Percentiles rank a stretch among this genome's conserved stretches.
Evolutionary conservation across 2,113 vertebrate genomes (phyloP).

Genomic region (Chionodraco myersi): DNA sequence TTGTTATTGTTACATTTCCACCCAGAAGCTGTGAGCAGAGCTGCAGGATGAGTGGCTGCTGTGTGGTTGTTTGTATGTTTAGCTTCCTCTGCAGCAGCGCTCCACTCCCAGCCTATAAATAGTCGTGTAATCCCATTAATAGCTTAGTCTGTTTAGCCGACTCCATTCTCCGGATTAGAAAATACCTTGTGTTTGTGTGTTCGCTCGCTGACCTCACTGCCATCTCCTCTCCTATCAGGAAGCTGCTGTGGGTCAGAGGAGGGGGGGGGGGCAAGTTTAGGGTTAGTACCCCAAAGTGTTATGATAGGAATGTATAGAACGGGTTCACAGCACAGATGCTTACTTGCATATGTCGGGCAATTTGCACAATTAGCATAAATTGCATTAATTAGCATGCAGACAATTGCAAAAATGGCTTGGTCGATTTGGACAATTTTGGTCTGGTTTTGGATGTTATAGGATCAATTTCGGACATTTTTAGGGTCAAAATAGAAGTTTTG

Average conservation of each 20-base stretch:
- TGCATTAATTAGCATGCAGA: too few species aligned
- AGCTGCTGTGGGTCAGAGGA: conserved; percentile 20
- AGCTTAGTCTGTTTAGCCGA: conserved; percentile 51
- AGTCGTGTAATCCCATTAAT: conserved; percentile 73
- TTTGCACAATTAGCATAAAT: too few species aligned
- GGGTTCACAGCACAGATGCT: too few species aligned
- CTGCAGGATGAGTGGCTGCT: background rate
- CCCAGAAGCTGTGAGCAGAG: background rate
- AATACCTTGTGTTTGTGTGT: conserved; percentile 23
- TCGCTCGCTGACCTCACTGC: background rate
- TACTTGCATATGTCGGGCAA: too few species aligned
- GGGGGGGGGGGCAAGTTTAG: background rate
- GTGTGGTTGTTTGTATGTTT: conserved; percentile 36
- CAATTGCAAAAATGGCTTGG: too few species aligned
- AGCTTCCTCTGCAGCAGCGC: conserved; percentile 26
- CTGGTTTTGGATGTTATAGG: too few species aligned
- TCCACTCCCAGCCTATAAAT: conserved; percentile 62
- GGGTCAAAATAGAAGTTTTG: too few species aligned
- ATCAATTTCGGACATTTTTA: too few species aligned
- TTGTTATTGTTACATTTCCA: background rate
- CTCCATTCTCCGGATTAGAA: conserved; percentile 62
- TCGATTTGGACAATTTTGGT: too few species aligned
- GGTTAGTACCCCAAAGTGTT: too few species aligned
- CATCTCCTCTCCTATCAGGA: background rate
- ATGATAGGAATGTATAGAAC: too few species aligned